Evolutionary conservation across 2,797 vertebrate genomes (phyloP).

Genomic region (Siniperca obscura): DNA sequence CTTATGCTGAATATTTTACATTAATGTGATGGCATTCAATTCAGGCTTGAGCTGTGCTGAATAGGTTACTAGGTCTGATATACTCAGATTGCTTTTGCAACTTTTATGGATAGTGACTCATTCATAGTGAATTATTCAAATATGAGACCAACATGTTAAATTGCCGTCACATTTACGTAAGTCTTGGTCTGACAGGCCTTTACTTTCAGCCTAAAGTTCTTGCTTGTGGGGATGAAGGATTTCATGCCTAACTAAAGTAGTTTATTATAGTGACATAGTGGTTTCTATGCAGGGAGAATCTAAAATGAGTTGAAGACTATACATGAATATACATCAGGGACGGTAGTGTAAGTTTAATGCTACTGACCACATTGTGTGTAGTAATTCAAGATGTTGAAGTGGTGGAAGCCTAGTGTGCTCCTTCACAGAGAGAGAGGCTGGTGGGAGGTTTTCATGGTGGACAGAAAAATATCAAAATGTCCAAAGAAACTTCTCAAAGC

Average conservation of each 20-base stretch:
- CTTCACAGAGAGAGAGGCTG: no score
- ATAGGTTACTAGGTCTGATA: no score
- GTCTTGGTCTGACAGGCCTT: neutral
- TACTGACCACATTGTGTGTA: no score
- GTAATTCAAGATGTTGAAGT: no score
- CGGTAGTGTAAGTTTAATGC: no score
- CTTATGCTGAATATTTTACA: neutral
- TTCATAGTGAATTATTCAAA: neutral
- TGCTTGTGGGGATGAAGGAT: neutral
- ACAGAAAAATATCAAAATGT: neutral
- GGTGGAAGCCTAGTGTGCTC: no score
- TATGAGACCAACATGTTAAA: neutral
- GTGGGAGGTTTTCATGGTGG: neutral
- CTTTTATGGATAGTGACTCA: neutral
- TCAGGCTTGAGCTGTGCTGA: neutral
- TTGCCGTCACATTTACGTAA: neutral
- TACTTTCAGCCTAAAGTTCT: neutral
- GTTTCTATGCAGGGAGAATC: neutral
- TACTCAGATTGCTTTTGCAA: neutral
- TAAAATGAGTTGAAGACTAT: neutral
- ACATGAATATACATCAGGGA: neutral
- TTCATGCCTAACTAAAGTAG: neutral
- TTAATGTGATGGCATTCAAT: no score
- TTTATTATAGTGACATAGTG: neutral
- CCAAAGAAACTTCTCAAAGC: no score